Evolutionary conservation across 64 coral and sea anemone species (phyloP), one percentile per base, ranked within the genome.

Genomic region (Montipora cactus): DNA sequence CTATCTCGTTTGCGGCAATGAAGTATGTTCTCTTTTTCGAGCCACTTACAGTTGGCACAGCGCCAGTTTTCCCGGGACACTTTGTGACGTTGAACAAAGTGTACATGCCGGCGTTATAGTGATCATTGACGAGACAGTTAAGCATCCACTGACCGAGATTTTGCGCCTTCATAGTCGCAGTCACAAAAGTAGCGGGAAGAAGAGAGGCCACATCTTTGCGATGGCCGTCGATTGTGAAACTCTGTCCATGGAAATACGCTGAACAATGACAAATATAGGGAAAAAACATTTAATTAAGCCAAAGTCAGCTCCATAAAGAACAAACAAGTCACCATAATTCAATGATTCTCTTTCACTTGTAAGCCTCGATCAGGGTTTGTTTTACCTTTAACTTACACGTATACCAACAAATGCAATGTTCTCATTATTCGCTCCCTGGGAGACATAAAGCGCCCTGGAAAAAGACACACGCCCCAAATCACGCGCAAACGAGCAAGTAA

Each of bases 211-310:
- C 77, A 45, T 98, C 96, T 84, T 95, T 95, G 48, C 96, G 93
- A 90, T 93, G 96, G 3, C 80, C 83, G 9, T 98, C 94, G n/a
- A 98, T 64, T 15, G 62, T 83, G 9, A 98, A 77, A 12, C 93
- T 90, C 49, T 98, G 96, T 28, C 96, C 96, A 25, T 98, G 96
- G 73, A 98, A 93, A 69, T 90, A 98, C 47, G 94, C 96, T 98
- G 28, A 3, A 21, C 4, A 21, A 20, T 12, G 67, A 52, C 7
- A 74, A 92, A 80, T 20, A 44, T 3, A 58, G 9, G 44, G 19
- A 16, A 15, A 11, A 67, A 64, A 12, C 37, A 75, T 13, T 75
- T 75, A 44, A 10, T 4, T n/a, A 14, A 50, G 12, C 13, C 44
- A 46, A 76, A 76, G 9, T 14, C 28, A 13, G 3, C 2, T 22